Conservation (phyloP, 2,888 invertebrate species). For the Sarcophaga variegata region DNA sequence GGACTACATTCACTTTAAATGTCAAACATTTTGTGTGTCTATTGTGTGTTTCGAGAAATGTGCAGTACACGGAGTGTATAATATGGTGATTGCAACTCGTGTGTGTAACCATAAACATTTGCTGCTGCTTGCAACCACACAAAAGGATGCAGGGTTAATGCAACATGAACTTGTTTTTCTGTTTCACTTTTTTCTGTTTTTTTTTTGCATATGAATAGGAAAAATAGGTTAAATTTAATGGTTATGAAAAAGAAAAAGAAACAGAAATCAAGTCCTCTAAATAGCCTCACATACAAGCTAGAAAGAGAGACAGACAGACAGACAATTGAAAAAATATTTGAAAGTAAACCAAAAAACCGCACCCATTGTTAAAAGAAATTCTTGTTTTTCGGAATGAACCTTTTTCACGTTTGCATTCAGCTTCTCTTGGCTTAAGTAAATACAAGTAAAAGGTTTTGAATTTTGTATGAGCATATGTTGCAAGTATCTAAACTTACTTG, state of each 20-base stretch:
- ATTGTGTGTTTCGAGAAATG: no score
- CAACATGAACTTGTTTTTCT: slow-evolving; percentile 62
- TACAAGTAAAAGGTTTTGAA: no score
- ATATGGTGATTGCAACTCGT: slow-evolving; percentile 9
- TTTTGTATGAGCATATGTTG: no score
- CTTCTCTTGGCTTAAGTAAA: no score
- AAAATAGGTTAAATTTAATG: slow-evolving; percentile 53
- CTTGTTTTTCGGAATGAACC: slow-evolving; percentile 4
- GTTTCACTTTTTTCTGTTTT: not conserved
- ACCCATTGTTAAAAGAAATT: slow-evolving; percentile 59
- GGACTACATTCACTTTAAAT: slow-evolving; percentile 39
- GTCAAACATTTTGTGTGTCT: slow-evolving; percentile 1
- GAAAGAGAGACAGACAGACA: not conserved
- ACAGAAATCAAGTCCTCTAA: not conserved
- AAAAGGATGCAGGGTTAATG: slow-evolving; percentile 55
- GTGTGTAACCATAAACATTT: slow-evolving; percentile 38
- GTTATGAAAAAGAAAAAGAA: not conserved
- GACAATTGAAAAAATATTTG: slow-evolving; percentile 44
- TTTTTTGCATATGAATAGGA: not conserved
- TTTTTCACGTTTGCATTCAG: no score
- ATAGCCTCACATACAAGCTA: no score
- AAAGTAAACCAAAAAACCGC: slow-evolving; percentile 56
- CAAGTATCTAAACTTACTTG: no score
- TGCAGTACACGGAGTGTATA: not conserved
- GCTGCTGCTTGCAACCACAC: slow-evolving; percentile 40